These are phyloP conservation scores for Cromileptes altivelis DNA, from an alignment of 2,113 vertebrate genomes.

Conservation along the genomic window DNA sequence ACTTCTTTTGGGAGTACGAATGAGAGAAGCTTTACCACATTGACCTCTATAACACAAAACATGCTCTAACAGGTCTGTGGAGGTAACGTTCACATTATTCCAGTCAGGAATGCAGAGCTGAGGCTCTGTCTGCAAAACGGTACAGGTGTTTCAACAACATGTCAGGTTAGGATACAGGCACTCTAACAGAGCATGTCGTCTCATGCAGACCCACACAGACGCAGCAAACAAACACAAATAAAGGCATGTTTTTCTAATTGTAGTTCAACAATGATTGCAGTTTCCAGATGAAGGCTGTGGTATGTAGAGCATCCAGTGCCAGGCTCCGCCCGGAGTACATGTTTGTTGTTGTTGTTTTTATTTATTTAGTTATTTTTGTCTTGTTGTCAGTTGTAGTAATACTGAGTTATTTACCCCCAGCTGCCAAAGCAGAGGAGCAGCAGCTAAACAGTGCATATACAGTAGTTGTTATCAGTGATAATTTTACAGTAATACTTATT, in stretches of 20 bases:
- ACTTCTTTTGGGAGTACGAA: slow-evolving; percentile 24
- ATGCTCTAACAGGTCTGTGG: slow-evolving; percentile 13
- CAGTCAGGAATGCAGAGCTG: not conserved
- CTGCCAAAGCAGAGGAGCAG: not conserved
- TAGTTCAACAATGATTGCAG: slow-evolving; percentile 6
- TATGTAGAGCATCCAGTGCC: slow-evolving; percentile 45
- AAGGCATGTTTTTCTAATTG: not conserved
- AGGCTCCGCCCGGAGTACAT: slow-evolving; percentile 13
- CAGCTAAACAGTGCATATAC: not conserved
- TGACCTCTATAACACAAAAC: slow-evolving; percentile 33
- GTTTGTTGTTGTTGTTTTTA: not conserved
- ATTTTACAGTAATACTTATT: slow-evolving; percentile 14
- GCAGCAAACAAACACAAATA: not conserved
- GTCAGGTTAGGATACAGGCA: not conserved
- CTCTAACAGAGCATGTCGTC: not conserved
- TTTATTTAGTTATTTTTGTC: slow-evolving; percentile 21
- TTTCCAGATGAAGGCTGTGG: slow-evolving; percentile 7
- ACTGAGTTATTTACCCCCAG: slow-evolving; percentile 26
- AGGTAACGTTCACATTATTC: not conserved
- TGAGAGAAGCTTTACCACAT: not conserved
- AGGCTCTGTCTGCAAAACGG: not conserved
- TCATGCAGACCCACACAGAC: not conserved
- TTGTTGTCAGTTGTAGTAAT: slow-evolving; percentile 21
- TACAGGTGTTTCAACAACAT: slow-evolving; percentile 21
- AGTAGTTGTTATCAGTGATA: slow-evolving; percentile 17